Conservation (phyloP, 2,113 vertebrate species). For the Nothocercus nigrocapillus region DNA sequence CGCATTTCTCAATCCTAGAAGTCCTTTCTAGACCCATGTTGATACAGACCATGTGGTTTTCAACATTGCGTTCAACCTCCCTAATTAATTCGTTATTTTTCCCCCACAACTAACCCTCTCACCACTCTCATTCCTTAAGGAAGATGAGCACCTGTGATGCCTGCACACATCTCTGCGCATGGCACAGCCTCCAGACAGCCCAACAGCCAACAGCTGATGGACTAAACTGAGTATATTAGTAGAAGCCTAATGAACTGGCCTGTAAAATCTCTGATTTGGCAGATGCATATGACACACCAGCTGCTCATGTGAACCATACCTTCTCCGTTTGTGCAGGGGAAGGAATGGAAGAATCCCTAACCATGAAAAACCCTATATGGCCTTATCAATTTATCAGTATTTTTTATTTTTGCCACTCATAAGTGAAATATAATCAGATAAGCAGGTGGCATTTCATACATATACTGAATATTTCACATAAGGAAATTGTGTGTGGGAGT, state of each 20-base stretch:
- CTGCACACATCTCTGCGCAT: neutral
- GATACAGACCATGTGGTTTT: neutral
- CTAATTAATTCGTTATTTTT: neutral
- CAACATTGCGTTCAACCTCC: neutral
- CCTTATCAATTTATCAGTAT: neutral
- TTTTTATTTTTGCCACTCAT: neutral
- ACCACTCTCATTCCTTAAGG: fast-evolving
- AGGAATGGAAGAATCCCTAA: neutral
- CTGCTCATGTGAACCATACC: neutral
- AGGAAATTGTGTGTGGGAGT: neutral
- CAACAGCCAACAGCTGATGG: neutral
- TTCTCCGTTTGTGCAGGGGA: neutral
- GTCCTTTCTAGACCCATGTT: neutral
- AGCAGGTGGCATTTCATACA: neutral
- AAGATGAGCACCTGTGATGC: neutral
- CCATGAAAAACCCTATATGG: neutral
- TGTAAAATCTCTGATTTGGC: neutral
- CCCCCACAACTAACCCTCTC: neutral
- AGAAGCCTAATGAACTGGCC: neutral
- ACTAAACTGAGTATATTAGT: neutral
- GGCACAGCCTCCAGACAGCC: neutral
- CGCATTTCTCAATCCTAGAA: neutral
- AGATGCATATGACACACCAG: neutral
- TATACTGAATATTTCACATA: neutral
- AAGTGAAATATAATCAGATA: neutral